Evolutionary conservation across 1,140 invertebrate species (phyloP), one percentile per base, ranked within the genome.

Genomic region (Chrysopa pallens): DNA sequence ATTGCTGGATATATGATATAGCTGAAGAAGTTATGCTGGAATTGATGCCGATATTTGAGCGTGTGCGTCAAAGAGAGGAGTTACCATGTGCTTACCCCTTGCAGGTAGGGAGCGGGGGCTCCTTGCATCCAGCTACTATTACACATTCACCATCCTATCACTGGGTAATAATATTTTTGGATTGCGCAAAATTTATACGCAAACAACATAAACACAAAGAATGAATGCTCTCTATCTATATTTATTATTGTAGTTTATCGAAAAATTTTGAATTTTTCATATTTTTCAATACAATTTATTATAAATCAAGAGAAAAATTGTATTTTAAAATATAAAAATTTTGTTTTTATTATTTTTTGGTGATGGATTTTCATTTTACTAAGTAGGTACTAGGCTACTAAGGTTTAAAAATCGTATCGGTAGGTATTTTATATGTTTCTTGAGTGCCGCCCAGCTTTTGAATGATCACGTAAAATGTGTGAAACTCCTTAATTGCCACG

Each of bases 11-110:
- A 23, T 23, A 23, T 23, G 17, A 23, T 9, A 33, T 12, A 90
- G 85, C 84, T 67, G 82, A 88, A 71, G 84, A 87, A 73, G 84
- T 88, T 73, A 76, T 89, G 76, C 82, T 74, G 70, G 81, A 89
- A 69, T 73, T 90, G 75, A 84, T 82, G 79, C 85, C 85, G 58
- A 88, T 89, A 69, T 88, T 90, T 76, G 84, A 89, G 69, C 81
- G 80, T 67, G 76, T 90, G 60, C 75, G 85, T 58, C 81, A 84
- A 62, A 80, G 80, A 61, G 81, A 87, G 66, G 80, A 85, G 60
- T 75, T 85, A 54, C 82, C 82, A 61, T 85, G 80, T 69, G 83
- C 81, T 57, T 86, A 83, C 69, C 82, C 82, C 56, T 77, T 85
- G 58, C 80, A 84, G 62, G 82, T 86, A 72, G 76, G 76, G 40